phyloP scores from a whole-genome alignment of 1,140 invertebrate genomes.

The Bombus pyrosoma region DNA sequence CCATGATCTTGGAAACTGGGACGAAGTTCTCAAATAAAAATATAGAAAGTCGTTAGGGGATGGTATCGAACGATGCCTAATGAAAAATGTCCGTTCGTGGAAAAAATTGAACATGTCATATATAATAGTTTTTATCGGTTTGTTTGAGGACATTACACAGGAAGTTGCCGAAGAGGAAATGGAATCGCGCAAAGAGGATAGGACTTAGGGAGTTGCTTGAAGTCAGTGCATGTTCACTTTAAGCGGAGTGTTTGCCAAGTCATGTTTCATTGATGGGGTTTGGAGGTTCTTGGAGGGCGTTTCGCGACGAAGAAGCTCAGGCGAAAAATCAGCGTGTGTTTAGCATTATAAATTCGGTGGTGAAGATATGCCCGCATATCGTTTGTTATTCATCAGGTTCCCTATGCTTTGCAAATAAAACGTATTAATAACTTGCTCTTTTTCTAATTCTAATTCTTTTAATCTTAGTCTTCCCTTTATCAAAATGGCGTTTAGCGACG shows the following conservation, averaged over 20 bases:
- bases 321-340: conserved; percentile 22
- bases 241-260: conserved; percentile 47
- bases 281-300: conserved; percentile 18
- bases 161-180: neutral
- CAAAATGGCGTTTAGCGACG: neutral
- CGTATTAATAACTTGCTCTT: neutral
- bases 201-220: conserved; percentile 20
- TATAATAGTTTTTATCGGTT: too few species aligned
- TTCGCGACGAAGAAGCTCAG: neutral
- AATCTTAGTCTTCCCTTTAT: neutral
- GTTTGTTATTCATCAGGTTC: neutral
- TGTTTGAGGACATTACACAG: too few species aligned
- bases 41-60: too few species aligned
- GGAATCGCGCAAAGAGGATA: conserved; percentile 22
- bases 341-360: conserved; percentile 22
- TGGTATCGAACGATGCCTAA: neutral
- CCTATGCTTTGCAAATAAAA: neutral
- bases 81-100: neutral
- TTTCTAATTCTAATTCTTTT: neutral
- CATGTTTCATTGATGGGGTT: conserved; percentile 55
- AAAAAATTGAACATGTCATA: too few species aligned
- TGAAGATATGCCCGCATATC: neutral
- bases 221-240: conserved; percentile 51
- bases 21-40: neutral
- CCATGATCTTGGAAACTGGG: neutral